phyloP scores from a whole-genome alignment of 1,140 invertebrate species.

The Ostrea edulis region DNA sequence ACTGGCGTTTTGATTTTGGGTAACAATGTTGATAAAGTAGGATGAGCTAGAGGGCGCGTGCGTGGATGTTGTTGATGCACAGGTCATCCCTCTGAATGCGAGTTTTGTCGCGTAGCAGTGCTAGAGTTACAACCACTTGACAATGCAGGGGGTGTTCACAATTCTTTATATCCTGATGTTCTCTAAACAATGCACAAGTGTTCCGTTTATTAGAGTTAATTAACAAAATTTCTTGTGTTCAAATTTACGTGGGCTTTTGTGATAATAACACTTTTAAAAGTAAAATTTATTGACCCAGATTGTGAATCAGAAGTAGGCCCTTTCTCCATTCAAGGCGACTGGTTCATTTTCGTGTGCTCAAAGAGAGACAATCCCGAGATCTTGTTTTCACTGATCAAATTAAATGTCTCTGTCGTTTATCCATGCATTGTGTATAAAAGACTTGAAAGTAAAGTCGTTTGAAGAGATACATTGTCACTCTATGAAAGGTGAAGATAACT shows the following conservation, averaged over 20 bases:
- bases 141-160: conserved; percentile 16
- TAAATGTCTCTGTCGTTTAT: too few species aligned
- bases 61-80: background rate
- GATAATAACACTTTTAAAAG: too few species aligned
- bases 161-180: conserved; percentile 17
- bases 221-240: background rate
- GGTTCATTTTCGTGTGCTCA: too few species aligned
- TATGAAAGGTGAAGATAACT: too few species aligned
- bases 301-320: too few species aligned
- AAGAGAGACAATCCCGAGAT: too few species aligned
- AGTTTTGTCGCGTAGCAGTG: background rate
- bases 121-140: background rate
- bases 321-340: too few species aligned
- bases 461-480: too few species aligned
- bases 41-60: background rate
- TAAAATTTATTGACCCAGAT: too few species aligned
- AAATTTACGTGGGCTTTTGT: background rate
- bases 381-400: too few species aligned
- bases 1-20: background rate
- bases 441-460: too few species aligned
- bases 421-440: too few species aligned
- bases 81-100: background rate
- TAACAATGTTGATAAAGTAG: background rate
- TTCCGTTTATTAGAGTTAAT: background rate
- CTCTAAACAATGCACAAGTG: conserved; percentile 24